Base-by-base conservation (phyloP, 2,888 invertebrate species). In the Agrotis puta region DNA sequence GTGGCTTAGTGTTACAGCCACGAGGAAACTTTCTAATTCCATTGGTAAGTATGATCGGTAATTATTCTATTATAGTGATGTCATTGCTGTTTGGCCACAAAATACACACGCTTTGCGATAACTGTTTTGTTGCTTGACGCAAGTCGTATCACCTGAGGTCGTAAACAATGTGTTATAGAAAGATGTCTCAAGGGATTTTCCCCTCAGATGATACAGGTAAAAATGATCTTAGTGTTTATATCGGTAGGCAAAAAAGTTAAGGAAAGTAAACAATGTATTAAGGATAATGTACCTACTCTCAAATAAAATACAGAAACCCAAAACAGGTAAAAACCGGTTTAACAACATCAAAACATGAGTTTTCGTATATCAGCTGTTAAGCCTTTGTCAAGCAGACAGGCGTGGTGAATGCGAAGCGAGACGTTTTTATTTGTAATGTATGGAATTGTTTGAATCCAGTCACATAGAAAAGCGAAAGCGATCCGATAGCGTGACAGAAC, bases 1-100 rank as follows among this genome's bases (percentile, higher is more conserved):
- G 22, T 88, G 94, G 58, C 76, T 97, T 2, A 93, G 94, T 4
- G 88, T 96, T 9, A 95, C 95, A 18, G 88, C 91, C 0, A 95
- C 96, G 0, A 95, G 92, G 61, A 92, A 92, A 74, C 70, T 92
- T 7, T 89, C 87, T 11, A 92, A 92, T 67, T 87, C 90, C 4
- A 87, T 92, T 64, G 91, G 92, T 87, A 83, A 81, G 85, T 74
- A 53, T 47, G 3, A 59, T 63, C 4, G 18, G 20, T n/a, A 11
- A 18, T 24, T 2, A 14, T 47, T 39, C 0, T 13, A 22, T 33
- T 39, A 3, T 7, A 43, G 16, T 59, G 16, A 54, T 6, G 13
- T 73, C 47, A 47, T 27, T n/a, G 14, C 6, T 56, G 13, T 6
- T 13, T 33, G n/a, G 13, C 54, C 54, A 56, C 27, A 56, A n/a